Conservation (phyloP, 1,140 invertebrate species). For the Arctopsyche grandis region DNA sequence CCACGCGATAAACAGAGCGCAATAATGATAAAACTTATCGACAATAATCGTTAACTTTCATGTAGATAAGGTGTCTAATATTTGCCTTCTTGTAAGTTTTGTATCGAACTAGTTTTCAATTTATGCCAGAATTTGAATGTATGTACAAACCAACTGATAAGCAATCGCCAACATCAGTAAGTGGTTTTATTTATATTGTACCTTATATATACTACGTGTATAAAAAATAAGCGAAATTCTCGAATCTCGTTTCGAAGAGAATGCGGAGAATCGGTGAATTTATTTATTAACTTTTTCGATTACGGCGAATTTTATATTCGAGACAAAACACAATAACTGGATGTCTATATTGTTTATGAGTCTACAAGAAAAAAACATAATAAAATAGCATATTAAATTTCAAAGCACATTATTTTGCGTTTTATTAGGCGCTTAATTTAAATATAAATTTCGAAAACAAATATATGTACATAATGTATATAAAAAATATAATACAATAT, state of each 20-base stretch:
- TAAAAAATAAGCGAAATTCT: background rate
- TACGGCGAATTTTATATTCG: conserved; percentile 10
- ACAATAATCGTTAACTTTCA: too few relatives aligned
- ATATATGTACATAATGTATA: too few relatives aligned
- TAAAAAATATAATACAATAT: background rate
- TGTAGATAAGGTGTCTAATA: too few relatives aligned
- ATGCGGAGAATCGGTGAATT: background rate
- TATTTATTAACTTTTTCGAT: conserved; percentile 31
- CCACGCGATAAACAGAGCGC: background rate
- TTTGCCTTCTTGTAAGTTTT: too few relatives aligned
- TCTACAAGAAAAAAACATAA: background rate
- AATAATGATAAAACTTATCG: background rate
- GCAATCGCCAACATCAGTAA: too few relatives aligned
- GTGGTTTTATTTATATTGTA: too few relatives aligned
- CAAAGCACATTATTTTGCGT: conserved; percentile 1
- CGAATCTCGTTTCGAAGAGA: too few relatives aligned
- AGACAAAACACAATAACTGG: background rate
- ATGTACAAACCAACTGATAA: too few relatives aligned
- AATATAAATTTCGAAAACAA: background rate
- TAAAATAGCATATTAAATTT: conserved; percentile 21
- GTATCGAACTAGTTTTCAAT: too few relatives aligned
- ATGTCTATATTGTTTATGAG: background rate
- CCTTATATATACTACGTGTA: too few relatives aligned
- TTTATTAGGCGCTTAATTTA: background rate
- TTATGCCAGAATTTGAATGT: too few relatives aligned